Evolutionary conservation across 2,797 vertebrate species (phyloP).

Genomic region (Phrynocephalus forsythii): DNA sequence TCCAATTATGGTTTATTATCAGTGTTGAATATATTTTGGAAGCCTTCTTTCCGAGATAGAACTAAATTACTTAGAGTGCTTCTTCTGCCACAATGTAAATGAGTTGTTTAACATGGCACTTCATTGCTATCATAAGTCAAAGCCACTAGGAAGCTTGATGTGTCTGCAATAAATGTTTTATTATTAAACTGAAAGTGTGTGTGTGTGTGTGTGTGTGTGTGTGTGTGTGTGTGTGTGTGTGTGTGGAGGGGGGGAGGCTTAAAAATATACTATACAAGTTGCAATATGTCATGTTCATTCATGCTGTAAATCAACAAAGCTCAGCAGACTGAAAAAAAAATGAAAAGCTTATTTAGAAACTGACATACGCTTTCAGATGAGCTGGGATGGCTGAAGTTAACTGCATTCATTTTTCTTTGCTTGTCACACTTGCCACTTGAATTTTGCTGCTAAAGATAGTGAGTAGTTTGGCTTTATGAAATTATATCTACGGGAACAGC

Average conservation of each 20-base stretch:
- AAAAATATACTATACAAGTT: slow-evolving; percentile 79
- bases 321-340: slow-evolving; percentile 82
- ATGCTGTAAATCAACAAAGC: slow-evolving; percentile 85
- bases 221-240: too few relatives aligned
- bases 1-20: slow-evolving; percentile 61
- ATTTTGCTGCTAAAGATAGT: slow-evolving; percentile 80
- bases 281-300: slow-evolving; percentile 78
- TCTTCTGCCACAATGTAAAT: slow-evolving; percentile 73
- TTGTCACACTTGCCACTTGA: slow-evolving; percentile 82
- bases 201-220: too few relatives aligned
- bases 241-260: slow-evolving; percentile 22
- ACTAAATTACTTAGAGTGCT: slow-evolving; percentile 73
- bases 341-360: slow-evolving; percentile 85
- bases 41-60: slow-evolving; percentile 59
- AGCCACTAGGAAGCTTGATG: slow-evolving; percentile 76
- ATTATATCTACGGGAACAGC: slow-evolving; percentile 75
- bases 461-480: slow-evolving; percentile 80
- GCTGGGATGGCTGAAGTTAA: slow-evolving; percentile 80
- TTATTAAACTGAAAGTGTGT: slow-evolving; percentile 70
- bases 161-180: slow-evolving; percentile 82
- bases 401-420: slow-evolving; percentile 81
- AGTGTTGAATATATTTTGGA: slow-evolving; percentile 56
- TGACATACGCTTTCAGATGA: slow-evolving; percentile 82
- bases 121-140: slow-evolving; percentile 79
- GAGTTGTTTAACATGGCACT: slow-evolving; percentile 77